Conservation (phyloP, 2,888 invertebrate species). For the Thysanoteuthis rhombus region DNA sequence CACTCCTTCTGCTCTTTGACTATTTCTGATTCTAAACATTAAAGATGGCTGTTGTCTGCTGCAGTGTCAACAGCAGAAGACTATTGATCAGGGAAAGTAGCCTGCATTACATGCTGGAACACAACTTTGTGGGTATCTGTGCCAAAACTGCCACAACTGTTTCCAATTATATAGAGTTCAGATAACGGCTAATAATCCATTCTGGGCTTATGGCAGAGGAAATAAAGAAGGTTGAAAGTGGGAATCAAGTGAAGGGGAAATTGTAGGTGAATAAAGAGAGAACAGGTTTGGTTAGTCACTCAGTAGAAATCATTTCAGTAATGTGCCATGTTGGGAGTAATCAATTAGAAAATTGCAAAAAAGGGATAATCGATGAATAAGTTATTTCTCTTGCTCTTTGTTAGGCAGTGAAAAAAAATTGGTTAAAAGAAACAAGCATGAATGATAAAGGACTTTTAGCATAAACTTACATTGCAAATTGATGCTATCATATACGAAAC, state of each 20-base stretch:
- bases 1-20: neutral
- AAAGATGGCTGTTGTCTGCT: neutral
- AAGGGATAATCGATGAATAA: too few relatives aligned
- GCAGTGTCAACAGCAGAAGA: neutral
- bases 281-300: too few relatives aligned
- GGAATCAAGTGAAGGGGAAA: neutral
- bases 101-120: neutral
- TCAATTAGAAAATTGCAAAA: too few relatives aligned
- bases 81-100: neutral
- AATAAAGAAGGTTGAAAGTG: too few relatives aligned
- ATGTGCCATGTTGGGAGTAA: too few relatives aligned
- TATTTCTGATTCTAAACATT: neutral
- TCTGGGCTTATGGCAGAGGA: neutral
- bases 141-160: neutral
- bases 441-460: too few relatives aligned
- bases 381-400: too few relatives aligned
- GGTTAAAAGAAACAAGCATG: too few relatives aligned
- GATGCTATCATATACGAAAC: too few relatives aligned
- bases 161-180: neutral
- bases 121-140: neutral
- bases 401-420: neutral
- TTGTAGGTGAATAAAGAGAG: neutral
- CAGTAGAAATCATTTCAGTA: too few relatives aligned
- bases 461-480: too few relatives aligned
- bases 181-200: neutral